phyloP scores from a whole-genome alignment of 2,113 vertebrate genomes.

The Salvelinus alpinus region DNA sequence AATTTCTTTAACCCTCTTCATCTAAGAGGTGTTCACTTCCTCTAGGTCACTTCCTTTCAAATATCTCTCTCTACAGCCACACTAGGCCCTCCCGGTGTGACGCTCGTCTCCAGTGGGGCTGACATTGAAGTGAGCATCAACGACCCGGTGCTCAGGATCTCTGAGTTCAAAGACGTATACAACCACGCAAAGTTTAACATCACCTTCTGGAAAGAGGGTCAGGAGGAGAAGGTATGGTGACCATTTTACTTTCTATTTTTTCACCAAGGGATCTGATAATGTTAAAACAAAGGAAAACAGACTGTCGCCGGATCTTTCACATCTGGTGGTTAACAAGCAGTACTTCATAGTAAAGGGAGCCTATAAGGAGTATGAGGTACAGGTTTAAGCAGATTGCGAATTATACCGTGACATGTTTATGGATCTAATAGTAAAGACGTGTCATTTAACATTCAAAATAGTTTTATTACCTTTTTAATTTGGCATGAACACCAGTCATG shows the following conservation, averaged over 20 bases:
- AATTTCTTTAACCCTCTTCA: background rate
- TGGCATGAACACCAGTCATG: no score
- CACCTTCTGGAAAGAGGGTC: constrained; percentile 62
- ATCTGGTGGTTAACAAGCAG: no score
- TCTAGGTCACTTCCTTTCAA: background rate
- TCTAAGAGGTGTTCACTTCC: background rate
- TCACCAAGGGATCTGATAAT: no score
- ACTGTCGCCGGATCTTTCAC: no score
- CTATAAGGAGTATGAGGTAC: no score
- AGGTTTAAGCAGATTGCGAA: no score
- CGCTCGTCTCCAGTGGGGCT: constrained; percentile 26
- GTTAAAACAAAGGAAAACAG: no score
- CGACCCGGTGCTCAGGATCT: constrained; percentile 50
- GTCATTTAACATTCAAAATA: no score
- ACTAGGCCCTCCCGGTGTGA: constrained; percentile 61
- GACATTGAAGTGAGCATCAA: constrained; percentile 54
- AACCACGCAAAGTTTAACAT: constrained; percentile 34
- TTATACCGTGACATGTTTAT: no score
- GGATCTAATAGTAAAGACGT: no score
- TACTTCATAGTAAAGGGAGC: no score
- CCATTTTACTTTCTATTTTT: background rate
- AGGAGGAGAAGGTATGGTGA: constrained; percentile 49
- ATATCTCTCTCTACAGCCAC: constrained; percentile 45
- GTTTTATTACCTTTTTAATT: no score
- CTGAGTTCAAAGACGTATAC: constrained; percentile 28